Base-by-base conservation (phyloP, 1,140 invertebrate species). In the Rhagoletis zephyria region DNA sequence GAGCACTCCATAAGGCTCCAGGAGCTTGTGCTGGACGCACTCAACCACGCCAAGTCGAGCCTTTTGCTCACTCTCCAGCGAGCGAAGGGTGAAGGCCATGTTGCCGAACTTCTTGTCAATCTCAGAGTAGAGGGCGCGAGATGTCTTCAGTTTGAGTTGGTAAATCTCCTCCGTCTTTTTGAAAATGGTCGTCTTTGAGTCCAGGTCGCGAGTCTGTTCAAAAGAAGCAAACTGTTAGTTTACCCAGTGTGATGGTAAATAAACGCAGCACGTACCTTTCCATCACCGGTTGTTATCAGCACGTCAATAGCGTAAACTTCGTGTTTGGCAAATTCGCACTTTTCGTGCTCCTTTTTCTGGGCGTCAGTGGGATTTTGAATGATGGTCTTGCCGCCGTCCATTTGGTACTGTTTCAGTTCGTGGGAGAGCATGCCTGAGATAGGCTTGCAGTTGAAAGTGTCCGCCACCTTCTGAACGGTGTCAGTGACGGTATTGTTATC, bases 251-350 rank as follows among this genome's bases (percentile, higher is more conserved):
- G n/a, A n/a, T n/a, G n/a, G n/a, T n/a, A n/a, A n/a, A n/a, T n/a
- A n/a, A n/a, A n/a, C n/a, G n/a, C n/a, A n/a, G n/a, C 98, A 91
- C 96, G 96, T 51, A 97, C 97, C 88, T 96, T 93, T 89, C 97
- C 98, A 93, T 98, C 98, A 60, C 98, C 98, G 77, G 97, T 97
- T 91, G 97, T 98, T 81, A 99, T 95, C 64, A 99, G 94, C 14
- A 99, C 97, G 95, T 99, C 99, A 95, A 99, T 97, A 56, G 97
- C 98, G 94, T 99, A 99, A 2, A 99, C 98, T 95, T 99, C 99
- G 93, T 99, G 96, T 86, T 97, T 96, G 93, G 99, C 98, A 93
- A 99, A 97, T 88, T 97, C 97, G 93, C 96, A 98, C 92, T 99
- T 99, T 94, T 99, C 98, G 93, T 99, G 97, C 92, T 99, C 98